These are phyloP conservation scores for Pampusana beccarii DNA, from an alignment of 2,113 vertebrate genomes.

Conservation along the genomic window DNA sequence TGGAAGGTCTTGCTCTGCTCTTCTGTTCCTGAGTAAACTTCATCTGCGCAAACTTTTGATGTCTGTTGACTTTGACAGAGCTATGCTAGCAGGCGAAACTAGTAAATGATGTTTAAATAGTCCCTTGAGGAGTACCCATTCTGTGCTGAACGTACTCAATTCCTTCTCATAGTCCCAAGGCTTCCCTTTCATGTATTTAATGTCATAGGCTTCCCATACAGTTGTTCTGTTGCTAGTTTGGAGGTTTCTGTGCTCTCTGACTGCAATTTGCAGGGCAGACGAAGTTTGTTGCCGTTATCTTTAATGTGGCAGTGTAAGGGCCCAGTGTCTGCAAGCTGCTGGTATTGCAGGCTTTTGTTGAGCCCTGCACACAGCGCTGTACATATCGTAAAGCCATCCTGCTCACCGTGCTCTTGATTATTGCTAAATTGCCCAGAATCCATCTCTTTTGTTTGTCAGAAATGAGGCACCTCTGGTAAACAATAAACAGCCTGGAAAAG, in stretches of 20 bases:
- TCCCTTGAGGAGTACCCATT: background rate
- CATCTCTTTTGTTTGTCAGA: conserved; percentile 22
- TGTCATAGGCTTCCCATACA: background rate
- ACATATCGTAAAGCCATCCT: background rate
- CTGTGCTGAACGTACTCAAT: background rate
- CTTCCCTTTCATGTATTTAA: background rate
- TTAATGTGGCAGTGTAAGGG: background rate
- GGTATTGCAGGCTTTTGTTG: background rate
- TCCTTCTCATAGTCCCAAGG: background rate
- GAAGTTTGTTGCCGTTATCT: background rate
- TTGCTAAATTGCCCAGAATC: conserved; percentile 21
- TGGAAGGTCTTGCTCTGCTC: background rate
- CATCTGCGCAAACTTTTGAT: background rate
- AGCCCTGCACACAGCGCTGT: background rate
- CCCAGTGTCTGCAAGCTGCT: background rate
- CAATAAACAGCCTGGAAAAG: background rate
- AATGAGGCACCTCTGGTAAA: conserved; percentile 33
- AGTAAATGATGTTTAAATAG: background rate
- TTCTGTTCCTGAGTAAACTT: background rate
- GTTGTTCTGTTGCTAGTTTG: background rate
- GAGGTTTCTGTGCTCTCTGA: background rate
- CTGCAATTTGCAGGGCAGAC: background rate
- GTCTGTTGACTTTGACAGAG: background rate
- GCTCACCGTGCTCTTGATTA: background rate
- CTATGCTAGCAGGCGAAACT: background rate